Percentiles rank a stretch among this genome's conserved stretches.
Conservation (phyloP, 2,888 invertebrate species). For the Rutpela maculata region DNA sequence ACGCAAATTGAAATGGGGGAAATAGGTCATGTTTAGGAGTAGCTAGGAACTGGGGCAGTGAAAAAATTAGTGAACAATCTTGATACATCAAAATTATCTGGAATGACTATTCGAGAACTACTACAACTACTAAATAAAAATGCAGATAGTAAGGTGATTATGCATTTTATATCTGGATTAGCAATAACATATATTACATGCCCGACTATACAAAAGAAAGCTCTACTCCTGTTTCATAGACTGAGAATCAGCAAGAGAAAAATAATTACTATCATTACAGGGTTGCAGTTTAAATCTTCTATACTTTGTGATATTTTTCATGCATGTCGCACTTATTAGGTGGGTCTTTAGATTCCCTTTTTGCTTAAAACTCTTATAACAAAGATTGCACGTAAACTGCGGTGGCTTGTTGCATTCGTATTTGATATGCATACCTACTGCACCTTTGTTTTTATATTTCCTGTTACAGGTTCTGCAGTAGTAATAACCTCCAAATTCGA, state of each 20-base stretch:
- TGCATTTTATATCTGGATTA: constrained; percentile 7
- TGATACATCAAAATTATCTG: no score
- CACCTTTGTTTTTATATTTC: constrained; percentile 48
- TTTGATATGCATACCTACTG: constrained; percentile 51
- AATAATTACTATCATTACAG: constrained; percentile 11
- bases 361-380: constrained; percentile 50
- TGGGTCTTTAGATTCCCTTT: constrained; percentile 43
- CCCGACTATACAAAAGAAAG: neutral
- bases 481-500: constrained; percentile 2
- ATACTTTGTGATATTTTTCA: constrained; percentile 26
- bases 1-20: no score
- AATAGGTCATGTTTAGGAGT: no score
- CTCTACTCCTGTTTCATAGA: constrained; percentile 5
- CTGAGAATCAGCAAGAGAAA: constrained; percentile 16
- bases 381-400: constrained; percentile 54
- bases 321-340: constrained; percentile 36
- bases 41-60: no score
- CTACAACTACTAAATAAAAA: constrained; percentile 2
- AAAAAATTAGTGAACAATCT: no score
- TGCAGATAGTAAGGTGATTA: neutral
- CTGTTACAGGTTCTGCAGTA: constrained; percentile 51
- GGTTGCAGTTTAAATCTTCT: constrained; percentile 28
- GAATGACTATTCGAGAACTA: neutral
- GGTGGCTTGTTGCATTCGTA: constrained; percentile 58
- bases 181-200: constrained; percentile 9